Evolutionary conservation across 2,888 invertebrate species (phyloP).

Genomic region (Scelioninae gen. 1): DNA sequence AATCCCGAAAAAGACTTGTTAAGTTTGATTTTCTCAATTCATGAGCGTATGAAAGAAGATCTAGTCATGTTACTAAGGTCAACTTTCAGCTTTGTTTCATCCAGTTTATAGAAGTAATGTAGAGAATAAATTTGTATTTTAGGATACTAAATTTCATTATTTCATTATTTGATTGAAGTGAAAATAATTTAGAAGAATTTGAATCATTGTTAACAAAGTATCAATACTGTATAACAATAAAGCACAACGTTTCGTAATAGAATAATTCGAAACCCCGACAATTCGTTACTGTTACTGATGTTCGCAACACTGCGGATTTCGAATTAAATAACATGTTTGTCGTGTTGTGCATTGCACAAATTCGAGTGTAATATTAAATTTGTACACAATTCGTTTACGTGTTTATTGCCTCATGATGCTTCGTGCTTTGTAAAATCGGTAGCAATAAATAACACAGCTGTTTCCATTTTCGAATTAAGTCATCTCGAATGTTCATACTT

Average conservation of each 20-base stretch:
- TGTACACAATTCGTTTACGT: constrained; percentile 34
- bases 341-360: constrained; percentile 8
- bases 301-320: not conserved
- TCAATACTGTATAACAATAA: too few relatives aligned
- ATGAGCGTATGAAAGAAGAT: constrained; percentile 37
- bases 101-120: constrained; percentile 34
- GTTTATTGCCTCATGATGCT: constrained; percentile 33
- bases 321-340: constrained; percentile 19
- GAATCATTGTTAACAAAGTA: too few relatives aligned
- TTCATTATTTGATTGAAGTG: constrained; percentile 6
- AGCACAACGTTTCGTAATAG: too few relatives aligned
- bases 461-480: constrained; percentile 2
- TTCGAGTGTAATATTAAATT: constrained; percentile 43
- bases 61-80: constrained; percentile 42
- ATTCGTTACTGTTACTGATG: not conserved
- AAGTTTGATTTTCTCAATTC: constrained; percentile 49
- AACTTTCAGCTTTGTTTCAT: constrained; percentile 57
- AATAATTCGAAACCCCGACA: not conserved
- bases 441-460: constrained; percentile 20
- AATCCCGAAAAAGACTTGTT: constrained; percentile 21
- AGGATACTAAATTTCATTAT: too few relatives aligned
- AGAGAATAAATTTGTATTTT: constrained; percentile 30
- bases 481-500: constrained; percentile 3
- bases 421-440: constrained; percentile 13
- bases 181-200: constrained; percentile 10